A percentile compares a stretch with the other conserved stretches of the same genome.
Conservation (phyloP, 2,888 invertebrate species). For the Aricia artaxerxes region DNA sequence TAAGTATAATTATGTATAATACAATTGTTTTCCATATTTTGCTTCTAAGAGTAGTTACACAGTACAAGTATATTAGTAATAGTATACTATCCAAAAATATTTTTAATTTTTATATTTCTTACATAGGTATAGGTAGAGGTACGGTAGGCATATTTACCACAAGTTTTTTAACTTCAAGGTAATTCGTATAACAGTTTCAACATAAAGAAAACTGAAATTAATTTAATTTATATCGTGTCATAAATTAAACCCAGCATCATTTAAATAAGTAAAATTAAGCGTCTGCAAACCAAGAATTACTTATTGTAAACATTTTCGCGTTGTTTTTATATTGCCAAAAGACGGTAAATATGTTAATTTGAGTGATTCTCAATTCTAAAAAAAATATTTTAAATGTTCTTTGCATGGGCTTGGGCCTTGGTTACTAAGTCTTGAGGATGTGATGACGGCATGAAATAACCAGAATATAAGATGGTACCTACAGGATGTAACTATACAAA, state of each 20-base stretch:
- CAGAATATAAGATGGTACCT: background rate
- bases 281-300: background rate
- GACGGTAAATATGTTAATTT: background rate
- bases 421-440: background rate
- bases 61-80: too few species aligned
- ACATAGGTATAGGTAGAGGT: too few species aligned
- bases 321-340: background rate
- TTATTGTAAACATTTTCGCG: background rate
- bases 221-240: background rate
- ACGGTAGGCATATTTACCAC: too few species aligned
- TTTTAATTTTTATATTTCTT: too few species aligned
- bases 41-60: too few species aligned
- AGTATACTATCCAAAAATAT: too few species aligned
- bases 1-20: too few species aligned
- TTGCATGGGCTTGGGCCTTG: background rate
- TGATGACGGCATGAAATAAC: background rate
- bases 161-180: background rate
- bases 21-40: too few species aligned
- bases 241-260: background rate
- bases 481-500: too few species aligned
- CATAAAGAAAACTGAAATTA: background rate
- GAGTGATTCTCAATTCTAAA: background rate
- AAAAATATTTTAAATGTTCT: background rate
- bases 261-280: background rate
- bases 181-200: background rate